phyloP scores from a whole-genome alignment of 2,888 invertebrate genomes.

The Carpatolechia fugitivella region DNA sequence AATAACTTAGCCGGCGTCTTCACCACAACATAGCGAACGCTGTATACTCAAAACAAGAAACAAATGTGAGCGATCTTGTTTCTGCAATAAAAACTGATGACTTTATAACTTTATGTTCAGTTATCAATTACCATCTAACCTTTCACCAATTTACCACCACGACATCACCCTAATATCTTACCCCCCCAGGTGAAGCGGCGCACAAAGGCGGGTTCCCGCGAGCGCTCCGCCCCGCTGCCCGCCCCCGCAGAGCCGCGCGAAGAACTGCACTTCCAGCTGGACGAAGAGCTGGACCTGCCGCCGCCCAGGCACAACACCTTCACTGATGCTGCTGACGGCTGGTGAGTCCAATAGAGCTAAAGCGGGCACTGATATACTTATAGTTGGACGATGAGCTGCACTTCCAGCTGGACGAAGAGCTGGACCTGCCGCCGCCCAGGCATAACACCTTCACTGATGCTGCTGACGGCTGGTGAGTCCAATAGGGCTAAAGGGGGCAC shows the following conservation, averaged over 20 bases:
- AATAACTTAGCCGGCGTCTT: too few species aligned
- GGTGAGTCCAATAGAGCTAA: background rate
- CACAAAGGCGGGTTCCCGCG: constrained; percentile 77
- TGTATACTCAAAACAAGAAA: too few species aligned
- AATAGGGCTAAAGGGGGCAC: too few species aligned
- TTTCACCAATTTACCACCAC: background rate
- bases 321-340: constrained; percentile 74
- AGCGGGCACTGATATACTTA: too few species aligned
- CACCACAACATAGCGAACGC: too few species aligned
- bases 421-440: constrained; percentile 89
- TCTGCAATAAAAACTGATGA: too few species aligned
- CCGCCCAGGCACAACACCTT: constrained; percentile 90
- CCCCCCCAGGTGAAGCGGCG: constrained; percentile 82
- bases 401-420: constrained; percentile 98
- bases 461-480: constrained; percentile 44
- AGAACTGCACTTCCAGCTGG: constrained; percentile 97
- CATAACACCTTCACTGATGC: constrained; percentile 87
- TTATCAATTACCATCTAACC: background rate
- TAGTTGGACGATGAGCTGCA: constrained; percentile 88
- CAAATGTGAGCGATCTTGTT: too few species aligned
- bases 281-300: constrained; percentile 94
- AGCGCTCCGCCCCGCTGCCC: constrained; percentile 34
- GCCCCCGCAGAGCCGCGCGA: constrained; percentile 68
- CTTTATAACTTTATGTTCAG: background rate
- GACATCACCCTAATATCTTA: too few species aligned